Base-by-base conservation (phyloP, 92 coral and sea anemone species). In the Palythoa caribaeorum region DNA sequence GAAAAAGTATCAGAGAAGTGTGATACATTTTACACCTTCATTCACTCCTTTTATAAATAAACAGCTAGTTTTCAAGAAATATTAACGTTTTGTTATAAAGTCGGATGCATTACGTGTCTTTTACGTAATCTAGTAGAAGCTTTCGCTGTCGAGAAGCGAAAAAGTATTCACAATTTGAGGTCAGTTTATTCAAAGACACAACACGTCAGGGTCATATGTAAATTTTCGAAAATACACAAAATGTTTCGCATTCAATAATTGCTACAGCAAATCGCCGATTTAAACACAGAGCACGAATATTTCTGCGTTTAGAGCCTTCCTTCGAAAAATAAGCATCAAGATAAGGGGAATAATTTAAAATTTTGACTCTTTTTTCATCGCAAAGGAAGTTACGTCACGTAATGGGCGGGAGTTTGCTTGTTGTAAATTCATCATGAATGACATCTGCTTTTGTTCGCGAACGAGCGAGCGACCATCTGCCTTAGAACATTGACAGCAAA, bases 331-430 rank as follows among this genome's bases (percentile, higher is more conserved):
- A 81, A 48, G 20, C 57, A 4, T 39, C 2, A 53, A 48, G 50
- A 35, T 21, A 13, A 13, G 62, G 76, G 60, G 66, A 13, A 65
- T 2, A 15, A 12, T 81, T 44, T 5, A 8, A 20, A 28, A 81
- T 44, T 35, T 40, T 66, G 44, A 81, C 66, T 53, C 6, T 21
- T 66, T 60, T 66, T 66, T 81, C 63, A 68, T 51, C 50, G 75
- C 91, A 75, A 38, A 86, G 98, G 98, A 93, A 88, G 93, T 95
- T 90, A 93, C 94, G 98, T 95, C 96, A 91, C 91, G 20, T 36
- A n/a, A 38, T 8, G 80, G 96, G 96, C 87, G 93, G 94, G 53
- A 90, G 86, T 88, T 83, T 69, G 50, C 79, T 94, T 92, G 89
- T 90, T 84, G 79, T 76, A 72, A 79, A 48, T 77, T 89, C 87